Base-by-base conservation (phyloP, 1,140 invertebrate genomes). In the Trichogramma pretiosum region DNA sequence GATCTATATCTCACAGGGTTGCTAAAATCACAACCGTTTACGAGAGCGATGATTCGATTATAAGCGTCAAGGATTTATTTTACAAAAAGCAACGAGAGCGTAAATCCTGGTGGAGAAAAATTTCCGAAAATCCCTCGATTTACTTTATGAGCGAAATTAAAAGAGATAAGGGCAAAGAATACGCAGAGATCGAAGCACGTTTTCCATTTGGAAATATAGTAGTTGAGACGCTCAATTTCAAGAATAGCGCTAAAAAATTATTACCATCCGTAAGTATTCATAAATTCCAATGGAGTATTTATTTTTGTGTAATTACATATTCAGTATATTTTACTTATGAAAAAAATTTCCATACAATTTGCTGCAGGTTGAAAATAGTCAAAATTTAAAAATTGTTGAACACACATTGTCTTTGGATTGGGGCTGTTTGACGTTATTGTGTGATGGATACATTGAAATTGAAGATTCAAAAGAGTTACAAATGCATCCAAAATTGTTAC, bases 91-190 rank as follows among this genome's bases (percentile, higher is more conserved):
- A 87, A 57, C 74, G 81, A 52, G 78, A 85, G 58, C 75, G 84
- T 46, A 85, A 84, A 63, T 79, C 83, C 49, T 89, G 85, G 85
- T 89, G 85, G 85, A 79, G 82, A 59, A 83, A 80, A 64, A 48
- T 70, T 5, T 54, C 63, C 2, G 59, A 62, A 28, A 43, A 59
- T 23, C 67, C 68, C 7, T 64, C 62, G 3, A 62, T 58, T 48
- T 70, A 69, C 42, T 30, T 48, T 2, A 32, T 64, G 1, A 58
- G 55, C 3, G 67, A 71, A 46, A 38, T 52, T 1, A 67, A 60
- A 30, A 65, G 59, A 28, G 51, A 52, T 0, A 65, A 56, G 41
- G 55, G 51, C 41, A 37, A 76, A 74, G 73, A 77, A 54, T 58
- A 56, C 46, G 53, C 60, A 26, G 61, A 68, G 33, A 65, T 71